These are phyloP conservation scores for Enteromius thamalakanensis DNA, from an alignment of 2,797 vertebrate genomes.

Conservation along the genomic window DNA sequence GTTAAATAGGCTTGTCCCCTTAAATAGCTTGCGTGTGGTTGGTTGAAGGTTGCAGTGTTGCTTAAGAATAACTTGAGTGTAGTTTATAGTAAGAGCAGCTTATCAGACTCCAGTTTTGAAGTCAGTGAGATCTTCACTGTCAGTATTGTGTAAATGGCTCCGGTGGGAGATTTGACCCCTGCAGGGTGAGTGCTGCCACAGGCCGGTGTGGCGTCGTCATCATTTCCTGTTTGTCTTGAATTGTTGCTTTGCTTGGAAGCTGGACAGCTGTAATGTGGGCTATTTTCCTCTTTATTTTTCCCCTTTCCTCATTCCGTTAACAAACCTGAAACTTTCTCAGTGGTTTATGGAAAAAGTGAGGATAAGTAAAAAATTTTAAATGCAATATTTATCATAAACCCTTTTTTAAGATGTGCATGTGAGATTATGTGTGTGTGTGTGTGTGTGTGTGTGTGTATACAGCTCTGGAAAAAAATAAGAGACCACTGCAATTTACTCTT, in stretches of 20 bases:
- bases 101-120: too few species aligned
- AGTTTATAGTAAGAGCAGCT: neutral
- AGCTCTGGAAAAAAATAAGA: too few species aligned
- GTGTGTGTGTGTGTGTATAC: too few species aligned
- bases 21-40: neutral
- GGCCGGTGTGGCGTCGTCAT: neutral
- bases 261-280: neutral
- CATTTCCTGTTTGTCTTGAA: constrained; percentile 37
- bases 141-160: neutral
- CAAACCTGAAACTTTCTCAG: neutral
- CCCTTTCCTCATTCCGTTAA: neutral
- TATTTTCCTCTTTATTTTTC: neutral
- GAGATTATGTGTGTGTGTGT: too few species aligned
- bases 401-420: too few species aligned
- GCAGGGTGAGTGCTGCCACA: constrained; percentile 5
- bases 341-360: too few species aligned
- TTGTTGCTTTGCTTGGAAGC: constrained; percentile 21
- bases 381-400: too few species aligned
- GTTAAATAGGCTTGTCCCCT: neutral
- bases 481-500: too few species aligned
- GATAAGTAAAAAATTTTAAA: too few species aligned
- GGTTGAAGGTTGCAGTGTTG: neutral
- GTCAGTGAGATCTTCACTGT: neutral
- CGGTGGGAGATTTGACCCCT: constrained; percentile 21
- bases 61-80: neutral